Evolutionary conservation across 1,140 invertebrate species (phyloP).

Genomic region (Armadillidium nasatum): DNA sequence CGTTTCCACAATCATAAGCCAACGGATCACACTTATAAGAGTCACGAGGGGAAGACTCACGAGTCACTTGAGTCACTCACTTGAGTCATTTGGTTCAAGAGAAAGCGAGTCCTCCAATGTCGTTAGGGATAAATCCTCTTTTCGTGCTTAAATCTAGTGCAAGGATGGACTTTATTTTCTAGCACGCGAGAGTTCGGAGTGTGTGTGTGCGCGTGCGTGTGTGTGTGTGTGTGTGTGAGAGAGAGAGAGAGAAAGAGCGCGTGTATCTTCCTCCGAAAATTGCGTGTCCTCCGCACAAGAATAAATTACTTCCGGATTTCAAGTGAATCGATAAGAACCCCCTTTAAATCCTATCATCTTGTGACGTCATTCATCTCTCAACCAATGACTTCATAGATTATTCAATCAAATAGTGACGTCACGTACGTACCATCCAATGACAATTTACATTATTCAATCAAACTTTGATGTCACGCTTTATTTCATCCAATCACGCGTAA

Average conservation of each 20-base stretch:
- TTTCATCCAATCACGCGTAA: neutral
- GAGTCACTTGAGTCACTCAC: no score
- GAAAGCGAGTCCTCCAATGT: no score
- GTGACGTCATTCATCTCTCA: slow-evolving; percentile 7
- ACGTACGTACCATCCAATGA: neutral
- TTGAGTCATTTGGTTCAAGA: no score
- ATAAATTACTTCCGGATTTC: slow-evolving; percentile 10
- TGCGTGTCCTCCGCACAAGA: slow-evolving; percentile 1
- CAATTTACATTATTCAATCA: slow-evolving; percentile 1
- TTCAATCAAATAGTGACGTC: slow-evolving; percentile 4
- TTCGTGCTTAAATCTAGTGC: no score
- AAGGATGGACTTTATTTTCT: no score
- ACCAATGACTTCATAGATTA: neutral
- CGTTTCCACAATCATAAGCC: no score
- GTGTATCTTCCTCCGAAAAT: neutral
- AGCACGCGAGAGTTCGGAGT: no score
- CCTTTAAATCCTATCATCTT: slow-evolving; percentile 8
- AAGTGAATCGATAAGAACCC: neutral
- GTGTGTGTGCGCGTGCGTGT: no score
- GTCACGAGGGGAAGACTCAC: no score
- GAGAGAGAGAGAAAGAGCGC: neutral
- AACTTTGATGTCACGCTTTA: slow-evolving; percentile 1
- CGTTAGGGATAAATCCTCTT: no score
- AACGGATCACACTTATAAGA: no score
- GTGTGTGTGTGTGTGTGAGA: no score